These are phyloP conservation scores for Synanthedon formicaeformis DNA, from an alignment of 2,888 invertebrate genomes.

Conservation along the genomic window DNA sequence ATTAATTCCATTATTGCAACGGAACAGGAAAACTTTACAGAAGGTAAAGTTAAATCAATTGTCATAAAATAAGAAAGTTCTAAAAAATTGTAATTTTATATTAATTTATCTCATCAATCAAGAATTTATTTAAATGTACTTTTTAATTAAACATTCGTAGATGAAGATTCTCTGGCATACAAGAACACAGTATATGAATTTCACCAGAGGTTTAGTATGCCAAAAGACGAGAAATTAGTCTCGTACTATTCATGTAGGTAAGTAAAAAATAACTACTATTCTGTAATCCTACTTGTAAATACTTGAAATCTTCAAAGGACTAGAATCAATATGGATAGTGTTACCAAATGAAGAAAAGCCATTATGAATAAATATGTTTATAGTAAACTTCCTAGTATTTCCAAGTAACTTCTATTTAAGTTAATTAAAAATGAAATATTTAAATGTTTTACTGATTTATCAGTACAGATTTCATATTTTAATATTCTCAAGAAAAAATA, in stretches of 20 bases:
- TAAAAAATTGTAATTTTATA: background rate
- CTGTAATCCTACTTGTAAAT: background rate
- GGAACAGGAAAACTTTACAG: constrained; percentile 71
- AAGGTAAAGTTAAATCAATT: constrained; percentile 39
- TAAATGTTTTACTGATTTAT: too few relatives aligned
- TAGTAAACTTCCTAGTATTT: too few relatives aligned
- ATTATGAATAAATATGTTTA: too few relatives aligned
- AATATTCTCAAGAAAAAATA: too few relatives aligned
- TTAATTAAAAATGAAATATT: too few relatives aligned
- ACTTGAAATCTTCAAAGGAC: too few relatives aligned
- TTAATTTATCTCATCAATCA: constrained; percentile 3
- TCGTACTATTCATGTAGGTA: constrained; percentile 95
- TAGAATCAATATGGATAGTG: too few relatives aligned
- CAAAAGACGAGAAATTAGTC: constrained; percentile 94
- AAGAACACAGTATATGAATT: constrained; percentile 86
- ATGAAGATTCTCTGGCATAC: constrained; percentile 86
- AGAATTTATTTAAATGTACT: background rate
- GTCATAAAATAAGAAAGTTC: background rate
- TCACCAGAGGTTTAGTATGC: constrained; percentile 89
- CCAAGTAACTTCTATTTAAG: too few relatives aligned
- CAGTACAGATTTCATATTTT: too few relatives aligned
- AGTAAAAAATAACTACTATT: constrained; percentile 15
- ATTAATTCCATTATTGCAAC: constrained; percentile 94
- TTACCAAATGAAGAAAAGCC: too few relatives aligned
- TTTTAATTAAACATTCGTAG: constrained; percentile 54